These are phyloP conservation scores for Ceratothoa steindachneri DNA, from an alignment of 2,888 invertebrate species.

Conservation along the genomic window DNA sequence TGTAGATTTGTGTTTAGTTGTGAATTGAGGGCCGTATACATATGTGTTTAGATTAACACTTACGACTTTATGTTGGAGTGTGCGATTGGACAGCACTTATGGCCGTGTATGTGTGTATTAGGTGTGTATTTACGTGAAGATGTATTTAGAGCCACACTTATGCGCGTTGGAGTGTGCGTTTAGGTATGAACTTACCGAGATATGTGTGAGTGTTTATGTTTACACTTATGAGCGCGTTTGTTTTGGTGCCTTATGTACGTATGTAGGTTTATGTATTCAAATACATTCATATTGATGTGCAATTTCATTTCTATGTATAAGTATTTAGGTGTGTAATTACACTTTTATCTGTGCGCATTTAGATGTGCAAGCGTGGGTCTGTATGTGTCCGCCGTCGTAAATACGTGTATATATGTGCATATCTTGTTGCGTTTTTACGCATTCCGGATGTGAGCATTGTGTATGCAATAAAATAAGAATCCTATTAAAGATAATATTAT, in stretches of 20 bases:
- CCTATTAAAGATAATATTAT: too few relatives aligned
- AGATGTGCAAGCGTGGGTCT: neutral
- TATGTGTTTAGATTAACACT: neutral
- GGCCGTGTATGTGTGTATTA: too few relatives aligned
- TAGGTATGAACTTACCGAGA: too few relatives aligned
- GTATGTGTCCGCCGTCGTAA: neutral
- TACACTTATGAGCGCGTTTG: conserved; percentile 17
- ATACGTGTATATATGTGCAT: conserved; percentile 8
- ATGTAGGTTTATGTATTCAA: neutral
- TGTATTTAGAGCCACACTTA: neutral
- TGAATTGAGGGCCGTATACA: neutral
- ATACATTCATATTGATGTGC: conserved; percentile 1
- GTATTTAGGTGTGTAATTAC: neutral
- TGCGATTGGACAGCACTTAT: too few relatives aligned
- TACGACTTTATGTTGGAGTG: neutral
- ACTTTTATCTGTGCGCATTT: neutral
- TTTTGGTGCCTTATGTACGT: conserved; percentile 17
- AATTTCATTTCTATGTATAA: neutral
- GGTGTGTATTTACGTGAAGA: too few relatives aligned
- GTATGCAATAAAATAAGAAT: too few relatives aligned
- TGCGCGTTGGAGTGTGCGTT: conserved; percentile 6
- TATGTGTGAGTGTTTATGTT: conserved; percentile 19
- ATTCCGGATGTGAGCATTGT: too few relatives aligned
- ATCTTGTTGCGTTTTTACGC: too few relatives aligned
- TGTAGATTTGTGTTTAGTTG: too few relatives aligned